Percentiles rank a stretch among this genome's conserved stretches.
These are phyloP conservation scores for Mola mola DNA, from an alignment of 2,113 vertebrate genomes.

Conservation along the genomic window DNA sequence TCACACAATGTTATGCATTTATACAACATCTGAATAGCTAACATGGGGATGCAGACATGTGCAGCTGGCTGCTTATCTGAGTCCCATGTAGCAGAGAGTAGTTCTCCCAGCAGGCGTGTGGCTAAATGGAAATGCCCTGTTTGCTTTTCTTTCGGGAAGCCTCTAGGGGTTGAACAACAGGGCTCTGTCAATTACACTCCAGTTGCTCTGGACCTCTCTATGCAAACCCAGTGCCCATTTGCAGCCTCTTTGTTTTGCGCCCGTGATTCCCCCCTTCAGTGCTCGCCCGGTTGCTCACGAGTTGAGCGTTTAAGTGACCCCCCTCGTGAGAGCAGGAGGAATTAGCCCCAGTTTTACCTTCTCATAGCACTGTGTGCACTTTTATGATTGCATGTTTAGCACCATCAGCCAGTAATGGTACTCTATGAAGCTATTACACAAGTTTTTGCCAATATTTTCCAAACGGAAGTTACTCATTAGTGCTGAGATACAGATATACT, in stretches of 20 bases:
- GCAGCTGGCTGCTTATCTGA: conserved; percentile 3
- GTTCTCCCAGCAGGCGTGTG: conserved; percentile 15
- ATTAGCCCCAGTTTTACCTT: conserved; percentile 43
- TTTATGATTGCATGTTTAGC: conserved; percentile 27
- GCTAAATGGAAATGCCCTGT: conserved; percentile 53
- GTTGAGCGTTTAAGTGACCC: conserved; percentile 39
- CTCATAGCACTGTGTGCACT: conserved; percentile 18
- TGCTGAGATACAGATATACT: no score
- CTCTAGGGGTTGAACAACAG: conserved; percentile 40
- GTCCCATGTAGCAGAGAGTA: conserved; percentile 27
- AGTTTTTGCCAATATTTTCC: no score
- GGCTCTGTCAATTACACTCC: conserved; percentile 53
- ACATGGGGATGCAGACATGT: conserved; percentile 12
- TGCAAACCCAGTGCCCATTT: conserved; percentile 45
- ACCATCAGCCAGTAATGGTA: conserved; percentile 6
- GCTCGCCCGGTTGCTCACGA: conserved; percentile 29
- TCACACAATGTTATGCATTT: background rate
- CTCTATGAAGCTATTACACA: background rate
- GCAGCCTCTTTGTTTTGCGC: conserved; percentile 32
- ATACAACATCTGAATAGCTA: conserved; percentile 4
- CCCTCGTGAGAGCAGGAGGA: conserved; percentile 16
- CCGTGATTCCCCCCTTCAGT: conserved; percentile 16
- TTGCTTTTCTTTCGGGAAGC: conserved; percentile 47
- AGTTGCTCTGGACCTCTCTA: conserved; percentile 43
- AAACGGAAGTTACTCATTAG: background rate